A percentile compares a stretch with the other conserved stretches of the same genome.
These are phyloP conservation scores for Thumatha senex DNA, from an alignment of 2,888 invertebrate genomes.

Conservation along the genomic window DNA sequence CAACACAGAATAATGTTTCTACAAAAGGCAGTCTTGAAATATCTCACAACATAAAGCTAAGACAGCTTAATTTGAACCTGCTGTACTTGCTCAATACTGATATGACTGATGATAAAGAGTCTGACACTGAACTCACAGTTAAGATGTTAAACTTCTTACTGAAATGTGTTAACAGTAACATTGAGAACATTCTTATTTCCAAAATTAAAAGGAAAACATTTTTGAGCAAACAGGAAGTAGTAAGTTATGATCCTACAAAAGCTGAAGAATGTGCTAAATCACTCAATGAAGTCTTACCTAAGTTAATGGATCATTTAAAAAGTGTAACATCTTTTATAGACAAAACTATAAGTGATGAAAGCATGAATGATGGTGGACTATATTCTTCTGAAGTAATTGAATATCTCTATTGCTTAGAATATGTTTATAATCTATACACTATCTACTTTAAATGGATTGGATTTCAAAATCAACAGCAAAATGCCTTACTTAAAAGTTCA, in stretches of 20 bases:
- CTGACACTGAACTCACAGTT: slow-evolving; percentile 52
- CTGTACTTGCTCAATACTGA: slow-evolving; percentile 59
- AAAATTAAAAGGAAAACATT: slow-evolving; percentile 69
- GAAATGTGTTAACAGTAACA: slow-evolving; percentile 53
- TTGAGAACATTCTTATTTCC: slow-evolving; percentile 60
- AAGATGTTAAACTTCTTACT: slow-evolving; percentile 62
- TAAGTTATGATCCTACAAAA: slow-evolving; percentile 55
- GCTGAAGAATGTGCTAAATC: slow-evolving; percentile 63
- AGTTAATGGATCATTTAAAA: slow-evolving; percentile 58
- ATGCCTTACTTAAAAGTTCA: slow-evolving; percentile 61
- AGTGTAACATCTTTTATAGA: slow-evolving; percentile 55
- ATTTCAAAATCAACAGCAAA: slow-evolving; percentile 77
- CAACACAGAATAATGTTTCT: slow-evolving; percentile 51
- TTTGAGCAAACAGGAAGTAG: slow-evolving; percentile 56
- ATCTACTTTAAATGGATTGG: slow-evolving; percentile 86
- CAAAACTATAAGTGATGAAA: slow-evolving; percentile 34
- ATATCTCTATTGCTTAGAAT: slow-evolving; percentile 75
- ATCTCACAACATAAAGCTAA: slow-evolving; percentile 54
- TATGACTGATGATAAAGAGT: slow-evolving; percentile 47
- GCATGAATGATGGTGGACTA: slow-evolving; percentile 46
- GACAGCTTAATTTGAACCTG: slow-evolving; percentile 59
- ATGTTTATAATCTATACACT: slow-evolving; percentile 81
- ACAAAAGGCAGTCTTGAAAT: slow-evolving; percentile 55
- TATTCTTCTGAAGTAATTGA: slow-evolving; percentile 51
- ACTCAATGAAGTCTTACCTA: slow-evolving; percentile 57